These are phyloP conservation scores for Tricholauxania praeusta DNA, from an alignment of 2,888 invertebrate genomes.

Conservation along the genomic window DNA sequence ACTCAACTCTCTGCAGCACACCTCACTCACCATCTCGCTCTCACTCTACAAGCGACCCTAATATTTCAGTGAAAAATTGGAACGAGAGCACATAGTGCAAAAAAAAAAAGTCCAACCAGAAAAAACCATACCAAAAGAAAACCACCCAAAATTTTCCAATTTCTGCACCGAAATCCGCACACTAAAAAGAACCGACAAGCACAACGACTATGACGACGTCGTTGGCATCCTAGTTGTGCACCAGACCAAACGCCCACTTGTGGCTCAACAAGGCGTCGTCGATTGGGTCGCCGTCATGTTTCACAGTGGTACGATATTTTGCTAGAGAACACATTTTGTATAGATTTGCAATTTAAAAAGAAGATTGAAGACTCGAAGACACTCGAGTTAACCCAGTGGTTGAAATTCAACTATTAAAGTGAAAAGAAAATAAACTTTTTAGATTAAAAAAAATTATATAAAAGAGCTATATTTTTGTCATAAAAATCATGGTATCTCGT, in stretches of 20 bases:
- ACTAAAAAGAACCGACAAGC: conserved; percentile 16
- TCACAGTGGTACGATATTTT: no score
- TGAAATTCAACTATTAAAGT: no score
- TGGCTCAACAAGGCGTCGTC: conserved; percentile 51
- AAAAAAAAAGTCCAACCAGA: conserved; percentile 6
- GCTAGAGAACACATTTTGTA: neutral
- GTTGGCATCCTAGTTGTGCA: conserved; percentile 11
- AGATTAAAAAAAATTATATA: no score
- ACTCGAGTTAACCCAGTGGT: no score
- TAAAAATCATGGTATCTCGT: no score
- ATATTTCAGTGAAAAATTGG: neutral
- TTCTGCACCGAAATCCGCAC: conserved; percentile 47
- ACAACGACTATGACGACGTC: conserved; percentile 17
- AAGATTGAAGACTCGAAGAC: no score
- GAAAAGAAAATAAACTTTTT: no score
- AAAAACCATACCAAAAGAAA: conserved; percentile 14
- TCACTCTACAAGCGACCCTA: neutral
- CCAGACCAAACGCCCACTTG: conserved; percentile 56
- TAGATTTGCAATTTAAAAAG: no score
- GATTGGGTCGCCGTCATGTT: neutral
- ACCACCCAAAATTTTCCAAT: conserved; percentile 62
- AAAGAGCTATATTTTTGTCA: no score
- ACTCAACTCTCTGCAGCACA: conserved; percentile 31
- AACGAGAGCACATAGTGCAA: neutral
- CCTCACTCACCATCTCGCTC: conserved; percentile 23